A percentile compares a stretch with the other conserved stretches of the same genome.
These are phyloP conservation scores for Echeneis naucrates DNA, from an alignment of 2,797 vertebrate species.

Conservation along the genomic window DNA sequence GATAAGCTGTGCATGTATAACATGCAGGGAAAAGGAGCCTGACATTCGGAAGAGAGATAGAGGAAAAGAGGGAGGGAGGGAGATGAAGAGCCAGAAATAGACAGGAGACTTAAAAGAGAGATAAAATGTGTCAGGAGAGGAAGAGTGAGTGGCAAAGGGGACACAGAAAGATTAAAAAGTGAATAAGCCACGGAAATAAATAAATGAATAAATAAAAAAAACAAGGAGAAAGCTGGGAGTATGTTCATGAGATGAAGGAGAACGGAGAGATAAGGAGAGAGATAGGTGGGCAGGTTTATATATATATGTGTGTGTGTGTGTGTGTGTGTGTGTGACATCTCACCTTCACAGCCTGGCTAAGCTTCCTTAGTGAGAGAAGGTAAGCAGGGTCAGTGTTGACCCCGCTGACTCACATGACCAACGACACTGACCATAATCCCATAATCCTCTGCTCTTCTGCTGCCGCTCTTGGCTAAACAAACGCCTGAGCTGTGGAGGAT, in stretches of 20 bases:
- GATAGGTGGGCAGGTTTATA: conserved; percentile 39
- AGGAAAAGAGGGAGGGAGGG: conserved; percentile 30
- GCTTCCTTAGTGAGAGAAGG: conserved; percentile 74
- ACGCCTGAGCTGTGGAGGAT: conserved; percentile 63
- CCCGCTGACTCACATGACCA: conserved; percentile 81
- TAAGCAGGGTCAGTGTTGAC: conserved; percentile 83
- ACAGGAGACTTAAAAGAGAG: conserved; percentile 47
- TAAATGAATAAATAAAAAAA: conserved; percentile 13
- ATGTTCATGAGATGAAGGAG: conserved; percentile 42
- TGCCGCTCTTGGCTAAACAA: conserved; percentile 71
- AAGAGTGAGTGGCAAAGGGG: conserved; percentile 19
- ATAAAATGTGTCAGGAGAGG: conserved; percentile 29
- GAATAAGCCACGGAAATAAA: conserved; percentile 11
- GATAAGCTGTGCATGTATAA: conserved; percentile 59
- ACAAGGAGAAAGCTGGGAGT: conserved; percentile 24
- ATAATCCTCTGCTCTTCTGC: conserved; percentile 79
- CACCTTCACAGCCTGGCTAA: conserved; percentile 78
- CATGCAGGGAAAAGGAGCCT: conserved; percentile 47
- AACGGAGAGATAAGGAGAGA: too few relatives aligned
- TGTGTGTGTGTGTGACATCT: conserved; percentile 54
- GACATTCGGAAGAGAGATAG: conserved; percentile 54
- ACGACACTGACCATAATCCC: conserved; percentile 78
- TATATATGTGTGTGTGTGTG: conserved; percentile 24
- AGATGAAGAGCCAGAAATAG: conserved; percentile 51
- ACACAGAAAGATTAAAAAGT: neutral